Conservation (phyloP, 2,113 vertebrate species). For the Caloenas nicobarica region DNA sequence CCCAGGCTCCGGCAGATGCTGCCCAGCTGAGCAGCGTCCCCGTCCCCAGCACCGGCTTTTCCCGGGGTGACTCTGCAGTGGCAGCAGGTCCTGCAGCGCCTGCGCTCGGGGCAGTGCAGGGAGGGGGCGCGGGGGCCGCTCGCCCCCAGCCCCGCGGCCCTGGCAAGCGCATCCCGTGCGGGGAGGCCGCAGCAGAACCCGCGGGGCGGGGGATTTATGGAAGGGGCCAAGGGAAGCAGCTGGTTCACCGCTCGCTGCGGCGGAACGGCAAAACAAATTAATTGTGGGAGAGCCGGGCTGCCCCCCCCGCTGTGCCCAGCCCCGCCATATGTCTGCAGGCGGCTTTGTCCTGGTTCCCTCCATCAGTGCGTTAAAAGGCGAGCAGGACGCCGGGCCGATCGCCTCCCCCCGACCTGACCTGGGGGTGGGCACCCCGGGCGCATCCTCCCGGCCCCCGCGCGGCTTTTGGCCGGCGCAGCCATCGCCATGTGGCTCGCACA, state of each 20-base stretch:
- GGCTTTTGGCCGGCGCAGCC: neutral
- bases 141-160: accelerated
- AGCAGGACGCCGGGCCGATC: accelerated
- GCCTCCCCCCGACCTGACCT: accelerated
- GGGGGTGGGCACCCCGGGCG: neutral
- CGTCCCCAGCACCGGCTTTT: accelerated
- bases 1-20: neutral
- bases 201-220: accelerated
- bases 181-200: too few relatives aligned
- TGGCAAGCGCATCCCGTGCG: accelerated
- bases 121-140: neutral
- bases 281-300: neutral
- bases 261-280: neutral
- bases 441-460: neutral
- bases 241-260: neutral
- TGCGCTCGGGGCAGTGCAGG: accelerated
- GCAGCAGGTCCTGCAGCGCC: neutral
- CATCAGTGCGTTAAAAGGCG: accelerated
- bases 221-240: neutral
- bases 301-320: neutral
- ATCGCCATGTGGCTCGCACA: neutral
- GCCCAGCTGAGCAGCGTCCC: neutral
- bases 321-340: neutral
- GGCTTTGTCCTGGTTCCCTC: neutral
- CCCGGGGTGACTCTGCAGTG: accelerated